Conservation (phyloP, 2,888 invertebrate species). For the Timandra comae region DNA sequence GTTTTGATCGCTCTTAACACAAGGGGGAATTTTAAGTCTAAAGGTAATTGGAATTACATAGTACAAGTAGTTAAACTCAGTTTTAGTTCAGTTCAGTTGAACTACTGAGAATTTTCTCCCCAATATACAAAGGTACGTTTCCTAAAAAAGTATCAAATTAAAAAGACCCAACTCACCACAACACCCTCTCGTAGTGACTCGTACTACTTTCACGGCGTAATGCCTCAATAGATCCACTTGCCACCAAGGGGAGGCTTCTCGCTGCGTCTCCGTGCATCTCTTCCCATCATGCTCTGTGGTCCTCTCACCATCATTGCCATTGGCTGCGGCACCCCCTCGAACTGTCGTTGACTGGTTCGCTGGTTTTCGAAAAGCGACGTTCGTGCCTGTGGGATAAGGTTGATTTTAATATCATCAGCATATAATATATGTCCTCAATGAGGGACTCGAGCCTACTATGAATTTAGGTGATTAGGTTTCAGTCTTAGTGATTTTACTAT, state of each 20-base stretch:
- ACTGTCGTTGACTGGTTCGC: slow-evolving; percentile 94
- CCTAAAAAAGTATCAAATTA: background rate
- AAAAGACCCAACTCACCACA: slow-evolving; percentile 74
- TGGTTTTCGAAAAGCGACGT: slow-evolving; percentile 90
- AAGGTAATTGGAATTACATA: too few species aligned
- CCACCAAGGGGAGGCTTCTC: slow-evolving; percentile 96
- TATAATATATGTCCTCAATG: too few species aligned
- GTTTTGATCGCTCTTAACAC: too few species aligned
- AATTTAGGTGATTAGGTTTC: too few species aligned
- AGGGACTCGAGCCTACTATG: too few species aligned
- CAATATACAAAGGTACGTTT: too few species aligned
- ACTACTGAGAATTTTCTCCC: too few species aligned
- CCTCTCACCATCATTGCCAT: slow-evolving; percentile 92
- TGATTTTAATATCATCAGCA: too few species aligned
- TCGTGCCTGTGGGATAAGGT: slow-evolving; percentile 80
- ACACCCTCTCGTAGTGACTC: slow-evolving; percentile 90
- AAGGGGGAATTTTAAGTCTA: slow-evolving; percentile 1
- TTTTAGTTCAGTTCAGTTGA: too few species aligned
- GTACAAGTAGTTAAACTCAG: too few species aligned
- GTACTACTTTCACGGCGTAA: slow-evolving; percentile 89
- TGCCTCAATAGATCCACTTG: slow-evolving; percentile 90
- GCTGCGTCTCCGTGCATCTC: slow-evolving; percentile 91
- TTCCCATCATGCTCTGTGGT: slow-evolving; percentile 91
- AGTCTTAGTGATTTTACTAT: too few species aligned
- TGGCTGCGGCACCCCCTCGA: slow-evolving; percentile 86